Evolutionary conservation across 2,113 vertebrate genomes (phyloP).

Genomic region (Setophaga coronata): DNA sequence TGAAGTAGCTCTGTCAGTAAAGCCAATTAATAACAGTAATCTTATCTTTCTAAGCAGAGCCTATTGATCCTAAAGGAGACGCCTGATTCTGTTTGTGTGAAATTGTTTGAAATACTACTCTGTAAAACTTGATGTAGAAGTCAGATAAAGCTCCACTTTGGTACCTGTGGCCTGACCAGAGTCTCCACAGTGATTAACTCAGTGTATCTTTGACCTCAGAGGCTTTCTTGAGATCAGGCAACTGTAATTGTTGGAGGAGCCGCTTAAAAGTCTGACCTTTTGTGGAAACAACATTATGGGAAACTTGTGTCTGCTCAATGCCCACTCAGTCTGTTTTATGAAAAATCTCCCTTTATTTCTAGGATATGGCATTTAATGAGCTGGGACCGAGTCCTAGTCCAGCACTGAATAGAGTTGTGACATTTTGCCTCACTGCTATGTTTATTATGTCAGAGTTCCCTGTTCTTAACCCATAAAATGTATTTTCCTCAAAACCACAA

Average conservation of each 20-base stretch:
- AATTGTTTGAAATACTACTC: constrained; percentile 76
- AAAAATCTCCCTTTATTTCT: not conserved
- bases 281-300: not conserved
- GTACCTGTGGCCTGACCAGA: constrained; percentile 53
- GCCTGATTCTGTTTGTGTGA: constrained; percentile 74
- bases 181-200: constrained; percentile 57
- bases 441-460: not conserved
- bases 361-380: not conserved
- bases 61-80: constrained; percentile 72
- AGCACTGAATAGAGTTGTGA: not conserved
- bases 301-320: not conserved
- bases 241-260: constrained; percentile 51
- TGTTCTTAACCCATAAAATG: not conserved
- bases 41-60: constrained; percentile 66
- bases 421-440: not conserved
- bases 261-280: constrained; percentile 55
- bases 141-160: constrained; percentile 68
- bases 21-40: constrained; percentile 76
- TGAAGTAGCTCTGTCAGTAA: constrained; percentile 71
- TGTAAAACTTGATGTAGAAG: constrained; percentile 69
- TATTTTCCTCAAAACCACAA: not conserved
- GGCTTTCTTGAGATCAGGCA: constrained; percentile 33
- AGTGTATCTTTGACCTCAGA: constrained; percentile 71
- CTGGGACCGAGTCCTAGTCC: not conserved
- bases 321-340: not conserved